Evolutionary conservation across 92 coral and sea anemone species (phyloP).

Genomic region (Phenganax marumi): DNA sequence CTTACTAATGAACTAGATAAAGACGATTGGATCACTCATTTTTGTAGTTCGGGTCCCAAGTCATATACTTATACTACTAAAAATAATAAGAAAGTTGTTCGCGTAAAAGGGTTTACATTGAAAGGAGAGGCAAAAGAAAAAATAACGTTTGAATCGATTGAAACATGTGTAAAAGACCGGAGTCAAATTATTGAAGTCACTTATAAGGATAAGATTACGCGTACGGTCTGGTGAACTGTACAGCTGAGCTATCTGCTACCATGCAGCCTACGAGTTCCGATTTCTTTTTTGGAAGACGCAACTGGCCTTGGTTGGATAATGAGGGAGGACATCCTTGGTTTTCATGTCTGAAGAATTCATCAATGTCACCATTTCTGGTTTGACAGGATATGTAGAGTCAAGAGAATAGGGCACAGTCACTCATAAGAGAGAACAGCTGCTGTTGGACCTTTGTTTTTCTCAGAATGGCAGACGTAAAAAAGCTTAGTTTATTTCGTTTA

Average conservation of each 20-base stretch:
- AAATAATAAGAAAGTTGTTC: too few relatives aligned
- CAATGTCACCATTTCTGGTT: slow-evolving; percentile 24
- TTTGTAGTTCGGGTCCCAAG: too few relatives aligned
- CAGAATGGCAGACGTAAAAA: neutral
- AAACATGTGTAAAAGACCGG: too few relatives aligned
- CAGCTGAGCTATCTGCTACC: neutral
- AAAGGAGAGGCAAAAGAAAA: too few relatives aligned
- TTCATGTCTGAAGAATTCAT: slow-evolving; percentile 15
- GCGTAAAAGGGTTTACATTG: too few relatives aligned
- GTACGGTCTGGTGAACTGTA: too few relatives aligned
- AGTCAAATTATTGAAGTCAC: too few relatives aligned
- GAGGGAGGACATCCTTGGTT: slow-evolving; percentile 10
- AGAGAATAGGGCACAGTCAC: slow-evolving; percentile 27
- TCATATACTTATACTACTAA: too few relatives aligned
- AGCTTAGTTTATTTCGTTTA: neutral
- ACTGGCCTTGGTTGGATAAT: neutral
- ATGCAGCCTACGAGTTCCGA: neutral
- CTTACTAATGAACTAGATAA: too few relatives aligned
- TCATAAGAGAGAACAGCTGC: slow-evolving; percentile 10
- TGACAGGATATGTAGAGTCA: slow-evolving; percentile 31
- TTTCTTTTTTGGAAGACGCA: slow-evolving; percentile 1
- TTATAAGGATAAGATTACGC: too few relatives aligned
- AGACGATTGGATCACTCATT: too few relatives aligned
- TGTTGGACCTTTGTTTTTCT: neutral
- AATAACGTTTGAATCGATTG: too few relatives aligned